Evolutionary conservation across 2,797 vertebrate genomes (phyloP).

Genomic region (Eupleurogrammus muticus): DNA sequence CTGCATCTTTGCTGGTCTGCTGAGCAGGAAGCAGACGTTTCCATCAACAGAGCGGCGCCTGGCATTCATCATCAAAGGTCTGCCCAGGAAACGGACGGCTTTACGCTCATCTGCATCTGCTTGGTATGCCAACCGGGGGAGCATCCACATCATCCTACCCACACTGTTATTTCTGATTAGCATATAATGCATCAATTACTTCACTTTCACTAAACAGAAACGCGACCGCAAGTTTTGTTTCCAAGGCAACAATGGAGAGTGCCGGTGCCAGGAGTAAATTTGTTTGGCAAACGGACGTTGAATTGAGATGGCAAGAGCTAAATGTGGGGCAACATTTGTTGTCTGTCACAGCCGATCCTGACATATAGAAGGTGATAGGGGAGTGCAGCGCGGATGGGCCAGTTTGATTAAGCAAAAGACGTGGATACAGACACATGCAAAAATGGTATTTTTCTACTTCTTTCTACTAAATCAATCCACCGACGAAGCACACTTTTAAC

Average conservation of each 20-base stretch:
- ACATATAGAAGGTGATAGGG: slow-evolving; percentile 46
- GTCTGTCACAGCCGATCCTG: slow-evolving; percentile 43
- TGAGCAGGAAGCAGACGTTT: slow-evolving; percentile 80
- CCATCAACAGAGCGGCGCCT: slow-evolving; percentile 73
- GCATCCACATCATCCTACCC: slow-evolving; percentile 75
- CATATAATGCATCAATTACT: slow-evolving; percentile 86
- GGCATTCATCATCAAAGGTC: slow-evolving; percentile 82
- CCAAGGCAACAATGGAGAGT: slow-evolving; percentile 77
- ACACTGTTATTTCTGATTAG: slow-evolving; percentile 81
- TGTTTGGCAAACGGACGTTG: slow-evolving; percentile 63
- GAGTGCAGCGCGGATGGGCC: slow-evolving; percentile 2
- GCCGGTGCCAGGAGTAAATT: slow-evolving; percentile 72
- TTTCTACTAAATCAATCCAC: neutral
- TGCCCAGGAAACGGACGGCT: slow-evolving; percentile 75
- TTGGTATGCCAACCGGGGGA: slow-evolving; percentile 79
- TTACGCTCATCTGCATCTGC: slow-evolving; percentile 79
- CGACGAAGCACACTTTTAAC: neutral
- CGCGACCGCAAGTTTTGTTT: slow-evolving; percentile 76
- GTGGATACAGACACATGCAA: neutral
- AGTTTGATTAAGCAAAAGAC: slow-evolving; percentile 26
- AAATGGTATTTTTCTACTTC: neutral
- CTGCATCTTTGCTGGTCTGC: slow-evolving; percentile 75
- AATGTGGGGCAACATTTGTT: slow-evolving; percentile 54
- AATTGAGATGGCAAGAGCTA: slow-evolving; percentile 38
- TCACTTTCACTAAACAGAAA: slow-evolving; percentile 75